These are phyloP conservation scores for Petrocephalus schoutedeni DNA, from an alignment of 2,797 vertebrate genomes.

Conservation along the genomic window DNA sequence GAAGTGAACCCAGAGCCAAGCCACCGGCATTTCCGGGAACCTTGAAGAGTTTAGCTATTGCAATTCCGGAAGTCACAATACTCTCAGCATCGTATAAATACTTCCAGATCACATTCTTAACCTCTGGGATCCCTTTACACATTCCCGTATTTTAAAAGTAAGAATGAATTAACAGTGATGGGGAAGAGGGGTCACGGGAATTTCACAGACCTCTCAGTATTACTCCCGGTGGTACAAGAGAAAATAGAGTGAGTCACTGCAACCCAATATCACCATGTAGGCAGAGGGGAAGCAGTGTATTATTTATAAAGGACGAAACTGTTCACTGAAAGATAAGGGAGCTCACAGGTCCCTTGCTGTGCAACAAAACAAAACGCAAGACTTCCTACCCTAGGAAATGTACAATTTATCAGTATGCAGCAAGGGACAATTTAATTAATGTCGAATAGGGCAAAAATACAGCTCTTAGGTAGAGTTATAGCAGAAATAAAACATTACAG, in stretches of 20 bases:
- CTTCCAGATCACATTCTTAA: not conserved
- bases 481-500: not conserved
- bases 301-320: conserved; percentile 3
- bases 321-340: conserved; percentile 1
- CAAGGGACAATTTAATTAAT: not conserved
- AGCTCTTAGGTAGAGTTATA: not conserved
- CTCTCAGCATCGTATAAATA: not conserved
- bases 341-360: not conserved
- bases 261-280: not conserved
- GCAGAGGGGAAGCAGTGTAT: not conserved
- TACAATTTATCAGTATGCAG: conserved; percentile 9
- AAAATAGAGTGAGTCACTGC: conserved; percentile 2
- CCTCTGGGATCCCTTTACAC: not conserved
- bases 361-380: not conserved
- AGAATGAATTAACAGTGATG: conserved; percentile 11
- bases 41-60: not conserved
- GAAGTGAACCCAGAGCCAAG: not conserved
- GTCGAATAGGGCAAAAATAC: not conserved
- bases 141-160: conserved; percentile 7
- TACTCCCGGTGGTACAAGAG: conserved; percentile 9
- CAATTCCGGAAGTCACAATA: not conserved
- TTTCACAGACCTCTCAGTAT: not conserved
- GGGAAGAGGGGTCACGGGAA: not conserved
- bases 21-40: not conserved
- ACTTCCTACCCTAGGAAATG: not conserved